Evolutionary conservation across 2,113 vertebrate genomes (phyloP).

Genomic region (Pseudorhombus dupliciocellatus): DNA sequence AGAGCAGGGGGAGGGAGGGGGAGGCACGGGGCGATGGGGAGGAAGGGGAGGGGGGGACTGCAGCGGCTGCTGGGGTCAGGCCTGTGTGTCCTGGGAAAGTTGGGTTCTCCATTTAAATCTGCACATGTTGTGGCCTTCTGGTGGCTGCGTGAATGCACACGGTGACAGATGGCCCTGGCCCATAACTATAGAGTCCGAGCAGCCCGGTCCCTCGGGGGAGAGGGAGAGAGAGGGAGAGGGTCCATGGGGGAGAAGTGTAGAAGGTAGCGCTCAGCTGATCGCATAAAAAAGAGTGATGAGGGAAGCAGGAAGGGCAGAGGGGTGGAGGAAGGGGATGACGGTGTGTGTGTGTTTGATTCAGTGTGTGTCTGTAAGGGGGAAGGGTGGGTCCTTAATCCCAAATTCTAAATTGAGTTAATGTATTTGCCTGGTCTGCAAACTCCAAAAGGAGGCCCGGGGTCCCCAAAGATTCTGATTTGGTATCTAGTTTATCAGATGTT

Average conservation of each 20-base stretch:
- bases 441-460: conserved; percentile 56
- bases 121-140: conserved; percentile 86
- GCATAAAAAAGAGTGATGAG: conserved; percentile 65
- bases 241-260: conserved; percentile 32
- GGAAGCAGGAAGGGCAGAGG: conserved; percentile 41
- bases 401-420: conserved; percentile 76
- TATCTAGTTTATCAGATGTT: conserved; percentile 74
- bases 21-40: conserved; percentile 42
- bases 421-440: conserved; percentile 66
- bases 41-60: conserved; percentile 40
- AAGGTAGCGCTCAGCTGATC: conserved; percentile 70
- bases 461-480: conserved; percentile 66
- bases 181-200: conserved; percentile 81
- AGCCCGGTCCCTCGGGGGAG: conserved; percentile 60
- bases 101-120: conserved; percentile 83
- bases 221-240: conserved; percentile 33
- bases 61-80: conserved; percentile 82
- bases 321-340: conserved; percentile 33
- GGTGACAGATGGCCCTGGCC: conserved; percentile 81
- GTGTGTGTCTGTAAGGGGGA: conserved; percentile 23
- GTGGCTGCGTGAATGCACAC: conserved; percentile 78
- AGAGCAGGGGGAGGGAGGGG: conserved; percentile 28
- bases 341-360: conserved; percentile 6
- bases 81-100: conserved; percentile 85
- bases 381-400: conserved; percentile 51